These are phyloP conservation scores for Dicyrtoma fusca DNA, from an alignment of 2,888 invertebrate species.

Conservation along the genomic window DNA sequence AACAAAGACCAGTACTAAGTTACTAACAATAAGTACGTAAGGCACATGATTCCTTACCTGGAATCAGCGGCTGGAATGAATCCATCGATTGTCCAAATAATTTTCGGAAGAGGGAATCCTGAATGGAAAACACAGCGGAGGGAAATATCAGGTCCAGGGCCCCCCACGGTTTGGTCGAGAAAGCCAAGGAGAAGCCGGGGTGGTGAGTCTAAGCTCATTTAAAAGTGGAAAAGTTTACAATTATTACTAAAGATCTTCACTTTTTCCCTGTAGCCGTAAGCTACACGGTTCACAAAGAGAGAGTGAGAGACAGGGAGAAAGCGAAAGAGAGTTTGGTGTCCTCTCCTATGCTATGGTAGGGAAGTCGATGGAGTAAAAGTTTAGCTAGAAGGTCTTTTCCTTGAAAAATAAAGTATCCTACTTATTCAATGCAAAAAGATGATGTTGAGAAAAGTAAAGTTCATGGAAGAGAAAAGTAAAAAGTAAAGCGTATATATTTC, in stretches of 20 bases:
- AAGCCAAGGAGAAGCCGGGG: conserved; percentile 75
- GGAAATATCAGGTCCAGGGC: conserved; percentile 76
- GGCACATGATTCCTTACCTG: conserved; percentile 31
- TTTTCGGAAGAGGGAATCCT: conserved; percentile 76
- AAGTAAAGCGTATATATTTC: not conserved
- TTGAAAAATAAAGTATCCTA: no score
- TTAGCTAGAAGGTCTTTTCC: no score
- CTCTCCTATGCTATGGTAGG: no score
- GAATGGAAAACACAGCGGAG: conserved; percentile 72
- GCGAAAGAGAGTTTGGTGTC: no score
- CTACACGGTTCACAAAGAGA: no score
- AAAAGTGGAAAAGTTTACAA: conserved; percentile 27
- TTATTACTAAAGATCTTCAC: conserved; percentile 7
- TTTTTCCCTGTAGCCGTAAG: no score
- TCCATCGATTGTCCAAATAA: conserved; percentile 75
- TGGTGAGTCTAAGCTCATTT: conserved; percentile 67
- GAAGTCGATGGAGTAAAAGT: no score
- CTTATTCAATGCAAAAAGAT: no score
- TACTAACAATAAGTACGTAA: no score
- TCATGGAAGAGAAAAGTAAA: conserved; percentile 1
- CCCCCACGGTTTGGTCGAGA: conserved; percentile 73
- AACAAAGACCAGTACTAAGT: no score
- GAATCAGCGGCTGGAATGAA: conserved; percentile 69
- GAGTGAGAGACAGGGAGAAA: no score
- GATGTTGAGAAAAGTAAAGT: no score